These are phyloP conservation scores for Troides helena DNA, from an alignment of 2,888 invertebrate genomes.

Conservation along the genomic window DNA sequence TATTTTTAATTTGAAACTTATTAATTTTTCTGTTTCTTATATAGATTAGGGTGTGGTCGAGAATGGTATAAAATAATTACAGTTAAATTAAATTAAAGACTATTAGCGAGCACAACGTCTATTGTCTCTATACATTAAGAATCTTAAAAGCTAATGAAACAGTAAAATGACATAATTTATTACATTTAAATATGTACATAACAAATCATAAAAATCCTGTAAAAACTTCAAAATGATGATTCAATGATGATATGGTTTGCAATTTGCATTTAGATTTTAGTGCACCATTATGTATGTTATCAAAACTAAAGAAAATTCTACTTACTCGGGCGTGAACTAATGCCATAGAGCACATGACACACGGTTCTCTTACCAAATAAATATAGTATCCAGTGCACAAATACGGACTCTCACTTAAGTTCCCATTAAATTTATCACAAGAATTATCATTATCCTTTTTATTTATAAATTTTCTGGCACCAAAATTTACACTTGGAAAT, in stretches of 20 bases:
- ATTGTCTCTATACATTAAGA: too few species aligned
- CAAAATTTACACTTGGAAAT: conserved; percentile 64
- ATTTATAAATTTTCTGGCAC: conserved; percentile 61
- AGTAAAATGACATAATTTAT: too few species aligned
- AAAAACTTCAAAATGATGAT: conserved; percentile 96
- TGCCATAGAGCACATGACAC: conserved; percentile 97
- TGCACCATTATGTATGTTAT: conserved; percentile 82
- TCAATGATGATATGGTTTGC: conserved; percentile 88
- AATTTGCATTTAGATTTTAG: conserved; percentile 86
- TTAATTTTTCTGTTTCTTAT: too few species aligned
- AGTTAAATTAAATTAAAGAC: too few species aligned
- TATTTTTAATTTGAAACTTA: too few species aligned
- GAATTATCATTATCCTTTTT: conserved; percentile 51
- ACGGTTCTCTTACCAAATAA: conserved; percentile 92
- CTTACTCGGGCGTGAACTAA: conserved; percentile 93
- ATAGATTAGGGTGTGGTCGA: too few species aligned
- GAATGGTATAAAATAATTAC: too few species aligned
- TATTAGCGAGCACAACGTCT: too few species aligned
- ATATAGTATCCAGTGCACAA: conserved; percentile 93
- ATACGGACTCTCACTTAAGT: conserved; percentile 81
- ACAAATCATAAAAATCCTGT: conserved; percentile 72
- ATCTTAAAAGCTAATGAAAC: too few species aligned
- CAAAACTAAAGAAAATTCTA: conserved; percentile 87
- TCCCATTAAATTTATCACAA: conserved; percentile 31
- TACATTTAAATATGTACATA: neutral